Conservation (phyloP, 2,888 invertebrate genomes). For the Tipula confusa region DNA sequence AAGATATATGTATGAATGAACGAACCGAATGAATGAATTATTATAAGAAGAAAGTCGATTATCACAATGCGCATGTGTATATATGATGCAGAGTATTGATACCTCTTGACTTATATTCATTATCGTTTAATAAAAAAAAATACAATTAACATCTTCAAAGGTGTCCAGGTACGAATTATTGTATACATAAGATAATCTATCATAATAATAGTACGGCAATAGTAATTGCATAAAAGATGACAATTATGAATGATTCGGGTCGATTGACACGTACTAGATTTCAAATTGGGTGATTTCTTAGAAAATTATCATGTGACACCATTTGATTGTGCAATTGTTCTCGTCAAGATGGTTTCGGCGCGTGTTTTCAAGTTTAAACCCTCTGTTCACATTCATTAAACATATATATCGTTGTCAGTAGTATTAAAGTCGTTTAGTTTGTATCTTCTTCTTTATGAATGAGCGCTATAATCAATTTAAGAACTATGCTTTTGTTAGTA, state of each 20-base stretch:
- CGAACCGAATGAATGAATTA: not conserved
- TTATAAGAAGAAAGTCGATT: constrained; percentile 12
- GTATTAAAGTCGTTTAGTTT: not conserved
- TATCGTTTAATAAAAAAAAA: no score
- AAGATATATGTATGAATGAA: not conserved
- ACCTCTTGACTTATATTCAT: not conserved
- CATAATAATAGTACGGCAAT: not conserved
- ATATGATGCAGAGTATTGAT: not conserved
- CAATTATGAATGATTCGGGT: no score
- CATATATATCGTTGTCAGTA: not conserved
- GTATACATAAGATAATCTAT: not conserved
- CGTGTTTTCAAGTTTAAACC: not conserved
- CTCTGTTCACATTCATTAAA: not conserved
- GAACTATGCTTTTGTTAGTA: not conserved
- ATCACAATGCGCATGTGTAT: not conserved
- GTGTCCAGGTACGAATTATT: not conserved
- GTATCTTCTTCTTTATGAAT: not conserved
- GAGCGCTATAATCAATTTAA: not conserved
- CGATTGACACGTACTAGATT: not conserved
- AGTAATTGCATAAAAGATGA: not conserved
- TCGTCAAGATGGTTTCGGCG: not conserved
- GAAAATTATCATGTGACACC: not conserved
- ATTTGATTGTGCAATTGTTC: not conserved
- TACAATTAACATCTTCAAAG: not conserved
- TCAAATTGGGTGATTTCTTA: not conserved